Evolutionary conservation across 2,888 invertebrate species (phyloP), one percentile per base, ranked within the genome.

Genomic region (Alsophila aescularia): DNA sequence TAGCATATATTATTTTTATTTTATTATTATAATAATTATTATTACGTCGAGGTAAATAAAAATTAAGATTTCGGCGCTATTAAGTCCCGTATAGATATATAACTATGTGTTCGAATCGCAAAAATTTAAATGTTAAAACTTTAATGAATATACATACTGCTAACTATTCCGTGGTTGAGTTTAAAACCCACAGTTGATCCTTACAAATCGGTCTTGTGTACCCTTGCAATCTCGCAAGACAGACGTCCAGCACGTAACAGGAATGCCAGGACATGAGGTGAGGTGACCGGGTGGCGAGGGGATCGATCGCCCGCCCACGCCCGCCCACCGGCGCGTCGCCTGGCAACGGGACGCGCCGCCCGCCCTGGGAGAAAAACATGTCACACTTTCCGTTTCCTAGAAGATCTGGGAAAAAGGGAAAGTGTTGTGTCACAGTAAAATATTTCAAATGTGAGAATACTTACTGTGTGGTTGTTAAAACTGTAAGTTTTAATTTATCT

Each of bases 301-400:
- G 94, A 94, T 94, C 93, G 94, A 94, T 94, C 94, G 93, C 93
- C 93, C 93, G 87, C 92, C 92, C 92, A 87, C 90, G 84, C 93
- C 59, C 60, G 60, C 62, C 65, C 60, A 52, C 92, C 90, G 92
- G 92, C 84, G 92, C 92, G 92, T 92, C 84, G 92, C 92, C 78
- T 79, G 75, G 92, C 90, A 87, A 91, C 87, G 71, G 70, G 66
- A 40, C 62, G 24, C 35, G 41, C 45, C 42, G 41, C 64, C 66
- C 60, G 51, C 69, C 55, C n/a, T 48, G 7, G 9, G 29, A 36
- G 58, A 59, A 61, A 72, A 70, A 73, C 70, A 64, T 57, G 10
- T 71, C 65, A 14, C 49, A 41, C 40, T 73, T 70, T 52, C 53
- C 63, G 58, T 52, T 66, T 62, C 60, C 58, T 57, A 55, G 42